Evolutionary conservation across 2,888 invertebrate genomes (phyloP), one percentile per base, ranked within the genome.

Genomic region (Diaphora mendica): DNA sequence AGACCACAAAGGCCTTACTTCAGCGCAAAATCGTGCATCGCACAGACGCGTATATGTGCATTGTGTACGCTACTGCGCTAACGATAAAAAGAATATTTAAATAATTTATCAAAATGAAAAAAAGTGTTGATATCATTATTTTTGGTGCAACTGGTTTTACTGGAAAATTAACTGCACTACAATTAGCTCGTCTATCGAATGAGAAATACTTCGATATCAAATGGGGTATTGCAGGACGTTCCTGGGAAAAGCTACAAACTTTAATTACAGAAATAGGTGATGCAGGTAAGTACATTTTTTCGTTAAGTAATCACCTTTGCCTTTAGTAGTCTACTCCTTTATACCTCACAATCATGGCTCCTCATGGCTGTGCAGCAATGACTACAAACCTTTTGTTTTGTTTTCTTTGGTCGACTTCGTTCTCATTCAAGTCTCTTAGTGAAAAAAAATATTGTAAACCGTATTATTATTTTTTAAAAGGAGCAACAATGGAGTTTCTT

Each of bases 121-220:
- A 74, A 82, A 79, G 70, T 78, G 71, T 88, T 23, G 90, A 90
- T 78, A 82, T 90, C n/a, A 72, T 90, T n/a, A 83, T 90, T 30
- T 82, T 89, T 11, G 90, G 90, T 66, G 89, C 90, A n/a, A 87
- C 90, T 13, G 89, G 90, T 2, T 90, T 86, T 70, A 89, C 89
- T 0, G 90, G 90, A 20, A 86, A 84, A 77, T 83, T 75, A 64
- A 82, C 79, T 20, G 86, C 85, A 39, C 79, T 82, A 74, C 71
- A 83, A 51, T 83, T 90, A 51, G 84, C 83, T 7, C 71, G 64
- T 13, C 64, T 89, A 30, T 82, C 72, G 39, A 83, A 75, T 39
- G 81, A 83, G 42, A 72, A 78, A 33, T 82, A 82, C 66, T 84
- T 81, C 66, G 82, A 82, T 72, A 70, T 90, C 5, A 84, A 72